Percentiles rank a stretch among this genome's conserved stretches.
Evolutionary conservation across 1,140 invertebrate genomes (phyloP).

Genomic region (Apis florea): DNA sequence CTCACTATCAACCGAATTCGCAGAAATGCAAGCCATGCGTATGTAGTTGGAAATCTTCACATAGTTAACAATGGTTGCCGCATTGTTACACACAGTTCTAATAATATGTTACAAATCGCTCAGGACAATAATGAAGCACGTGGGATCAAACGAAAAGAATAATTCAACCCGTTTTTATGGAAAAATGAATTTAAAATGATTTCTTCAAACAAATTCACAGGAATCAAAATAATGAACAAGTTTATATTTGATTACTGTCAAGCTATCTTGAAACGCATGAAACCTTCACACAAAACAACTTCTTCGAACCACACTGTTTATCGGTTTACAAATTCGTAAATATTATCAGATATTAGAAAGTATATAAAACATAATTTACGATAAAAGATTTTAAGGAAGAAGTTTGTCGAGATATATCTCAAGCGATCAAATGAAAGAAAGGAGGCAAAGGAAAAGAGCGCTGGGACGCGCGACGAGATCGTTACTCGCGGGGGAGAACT

Average conservation of each 20-base stretch:
- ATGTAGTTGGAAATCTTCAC: constrained; percentile 22
- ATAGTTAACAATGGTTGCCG: constrained; percentile 53
- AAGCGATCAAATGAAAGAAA: background rate
- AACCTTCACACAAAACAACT: constrained; percentile 52
- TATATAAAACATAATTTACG: background rate
- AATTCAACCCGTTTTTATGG: constrained; percentile 6
- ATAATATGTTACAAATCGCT: constrained; percentile 45
- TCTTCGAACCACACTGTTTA: constrained; percentile 42
- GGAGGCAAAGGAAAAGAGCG: constrained; percentile 11
- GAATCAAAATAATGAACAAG: background rate
- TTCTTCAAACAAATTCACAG: background rate
- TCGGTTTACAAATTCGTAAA: constrained; percentile 13
- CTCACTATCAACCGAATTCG: constrained; percentile 22
- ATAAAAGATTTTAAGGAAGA: too few species aligned
- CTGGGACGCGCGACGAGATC: constrained; percentile 38
- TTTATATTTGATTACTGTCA: constrained; percentile 58
- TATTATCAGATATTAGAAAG: background rate
- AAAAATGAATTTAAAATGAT: background rate
- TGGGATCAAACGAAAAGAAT: constrained; percentile 18
- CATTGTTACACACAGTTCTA: constrained; percentile 60
- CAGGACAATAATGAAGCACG: constrained; percentile 38
- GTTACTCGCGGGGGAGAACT: constrained; percentile 69
- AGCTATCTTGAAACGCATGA: constrained; percentile 46
- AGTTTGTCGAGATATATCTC: background rate
- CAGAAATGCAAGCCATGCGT: constrained; percentile 30